phyloP scores from a whole-genome alignment of 2,888 invertebrate genomes.

The Caenorhabditis sp. region DNA sequence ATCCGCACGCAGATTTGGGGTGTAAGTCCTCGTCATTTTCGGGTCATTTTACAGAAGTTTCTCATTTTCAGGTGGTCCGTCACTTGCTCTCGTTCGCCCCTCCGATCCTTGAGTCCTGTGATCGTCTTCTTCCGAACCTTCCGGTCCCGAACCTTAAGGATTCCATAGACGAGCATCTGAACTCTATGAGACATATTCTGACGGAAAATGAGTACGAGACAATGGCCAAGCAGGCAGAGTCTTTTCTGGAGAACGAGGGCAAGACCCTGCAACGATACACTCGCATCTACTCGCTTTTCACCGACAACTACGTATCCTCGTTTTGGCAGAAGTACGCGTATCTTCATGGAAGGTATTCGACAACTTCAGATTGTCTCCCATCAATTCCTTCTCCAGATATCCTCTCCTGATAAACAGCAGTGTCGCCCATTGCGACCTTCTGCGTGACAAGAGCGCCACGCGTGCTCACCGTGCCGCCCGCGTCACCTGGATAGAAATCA shows the following conservation, averaged over 20 bases:
- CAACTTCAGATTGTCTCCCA: too few relatives aligned
- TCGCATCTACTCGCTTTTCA: slow-evolving; percentile 63
- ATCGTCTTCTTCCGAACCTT: slow-evolving; percentile 70
- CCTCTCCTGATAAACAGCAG: slow-evolving; percentile 73
- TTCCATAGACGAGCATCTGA: slow-evolving; percentile 67
- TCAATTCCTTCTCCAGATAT: too few relatives aligned
- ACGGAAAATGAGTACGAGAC: slow-evolving; percentile 68
- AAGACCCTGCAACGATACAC: slow-evolving; percentile 69
- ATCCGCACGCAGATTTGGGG: slow-evolving; percentile 74
- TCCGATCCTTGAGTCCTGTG: slow-evolving; percentile 70
- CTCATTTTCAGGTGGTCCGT: slow-evolving; percentile 54
- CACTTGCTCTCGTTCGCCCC: slow-evolving; percentile 62
- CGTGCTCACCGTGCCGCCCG: slow-evolving; percentile 72
- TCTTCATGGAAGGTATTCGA: slow-evolving; percentile 65
- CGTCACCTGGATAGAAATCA: slow-evolving; percentile 68
- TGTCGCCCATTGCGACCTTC: slow-evolving; percentile 72
- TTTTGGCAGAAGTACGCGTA: slow-evolving; percentile 78
- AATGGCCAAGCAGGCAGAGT: slow-evolving; percentile 58
- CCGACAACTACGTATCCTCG: slow-evolving; percentile 73
- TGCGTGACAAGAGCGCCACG: slow-evolving; percentile 58
- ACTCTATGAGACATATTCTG: slow-evolving; percentile 62
- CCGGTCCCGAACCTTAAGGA: slow-evolving; percentile 71
- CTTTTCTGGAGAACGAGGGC: slow-evolving; percentile 71
- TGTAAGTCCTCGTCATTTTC: slow-evolving; percentile 58
- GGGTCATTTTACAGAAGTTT: background rate